Evolutionary conservation across 2,888 invertebrate genomes (phyloP), one percentile per base, ranked within the genome.

Genomic region (Chalcis sispes): DNA sequence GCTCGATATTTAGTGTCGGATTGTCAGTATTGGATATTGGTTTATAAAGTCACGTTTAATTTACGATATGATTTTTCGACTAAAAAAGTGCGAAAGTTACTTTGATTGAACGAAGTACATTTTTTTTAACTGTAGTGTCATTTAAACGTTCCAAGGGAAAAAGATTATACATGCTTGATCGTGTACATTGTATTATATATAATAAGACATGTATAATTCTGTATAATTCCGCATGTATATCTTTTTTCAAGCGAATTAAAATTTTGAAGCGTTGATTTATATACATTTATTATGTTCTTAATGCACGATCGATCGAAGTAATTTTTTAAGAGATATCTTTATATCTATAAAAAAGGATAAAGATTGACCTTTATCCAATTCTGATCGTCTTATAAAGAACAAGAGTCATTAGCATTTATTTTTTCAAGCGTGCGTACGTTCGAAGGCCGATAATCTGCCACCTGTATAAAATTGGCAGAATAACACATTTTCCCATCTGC

Each of bases 351-450:
- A 36, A 36, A 7, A 7, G 10, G 4, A 36, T 7, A 7, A 4
- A 10, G 15, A 18, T n/a, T 23, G 40, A 42, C 15, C n/a, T 40
- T 13, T 71, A 20, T 29, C 32, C 71, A 52, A 62, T 27, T 1
- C 32, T 29, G 56, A 42, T 20, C 15, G 18, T 3, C 29, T 15
- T 46, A n/a, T 54, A 54, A n/a, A n/a, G n/a, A n/a, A 7, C 15
- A 48, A 23, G 18, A 56, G 56, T 72, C 46, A 46, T 46, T 72
- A 72, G 40, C 20, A 42, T 54, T 46, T 46, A 64, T 61, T 62
- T 54, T 71, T 13, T 36, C 25, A 56, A 23, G 25, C n/a, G n/a
- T n/a, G 56, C 23, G 20, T 48, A 29, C 40, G 50, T 50, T 29
- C 20, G 32, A 40, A 3, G 29, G 8, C 18, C 59, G 40, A 23